phyloP scores from a whole-genome alignment of 2,888 invertebrate species.

The Eudemis profundana region DNA sequence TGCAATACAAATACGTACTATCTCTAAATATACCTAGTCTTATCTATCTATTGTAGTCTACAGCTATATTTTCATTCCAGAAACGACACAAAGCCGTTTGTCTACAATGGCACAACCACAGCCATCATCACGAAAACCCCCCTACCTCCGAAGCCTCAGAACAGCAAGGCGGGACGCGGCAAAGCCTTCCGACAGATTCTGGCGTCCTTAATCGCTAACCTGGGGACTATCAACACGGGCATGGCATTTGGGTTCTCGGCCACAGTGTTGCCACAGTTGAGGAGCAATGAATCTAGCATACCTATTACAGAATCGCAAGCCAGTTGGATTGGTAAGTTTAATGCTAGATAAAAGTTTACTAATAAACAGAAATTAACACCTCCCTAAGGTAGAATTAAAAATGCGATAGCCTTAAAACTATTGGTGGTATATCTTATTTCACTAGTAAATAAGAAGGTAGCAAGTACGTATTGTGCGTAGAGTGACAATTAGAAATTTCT shows the following conservation, averaged over 20 bases:
- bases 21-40: no score
- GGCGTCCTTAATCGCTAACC: conserved; percentile 87
- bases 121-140: conserved; percentile 63
- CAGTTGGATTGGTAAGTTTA: conserved; percentile 88
- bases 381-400: neutral
- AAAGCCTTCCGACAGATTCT: conserved; percentile 84
- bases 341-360: neutral
- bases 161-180: conserved; percentile 71
- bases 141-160: conserved; percentile 51
- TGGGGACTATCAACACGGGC: conserved; percentile 89
- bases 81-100: conserved; percentile 71
- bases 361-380: neutral
- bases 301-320: conserved; percentile 84
- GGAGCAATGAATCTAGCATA: conserved; percentile 77
- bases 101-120: conserved; percentile 68
- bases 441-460: no score
- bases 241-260: conserved; percentile 90
- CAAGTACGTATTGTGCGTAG: no score
- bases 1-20: conserved; percentile 3
- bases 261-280: conserved; percentile 87
- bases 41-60: conserved; percentile 24
- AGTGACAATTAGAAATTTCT: no score
- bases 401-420: no score
- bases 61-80: conserved; percentile 57
- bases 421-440: no score